phyloP scores from a whole-genome alignment of 2,113 vertebrate genomes.

The Genyomyrus donnyi region DNA sequence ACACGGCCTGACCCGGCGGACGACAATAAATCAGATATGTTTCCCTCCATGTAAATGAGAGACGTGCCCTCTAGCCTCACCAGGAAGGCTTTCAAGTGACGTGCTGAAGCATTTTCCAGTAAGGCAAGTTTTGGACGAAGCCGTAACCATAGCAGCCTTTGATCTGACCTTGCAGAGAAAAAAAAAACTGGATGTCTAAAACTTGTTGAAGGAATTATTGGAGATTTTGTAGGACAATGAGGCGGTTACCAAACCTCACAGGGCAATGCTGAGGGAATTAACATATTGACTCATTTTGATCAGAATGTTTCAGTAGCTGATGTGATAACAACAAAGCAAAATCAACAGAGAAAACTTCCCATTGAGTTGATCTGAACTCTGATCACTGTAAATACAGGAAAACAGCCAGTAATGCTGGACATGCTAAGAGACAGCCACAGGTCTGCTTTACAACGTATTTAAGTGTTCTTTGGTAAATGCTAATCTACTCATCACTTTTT shows the following conservation, averaged over 20 bases:
- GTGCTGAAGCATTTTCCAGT: neutral
- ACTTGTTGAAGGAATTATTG: neutral
- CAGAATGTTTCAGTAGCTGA: neutral
- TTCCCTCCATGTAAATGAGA: neutral
- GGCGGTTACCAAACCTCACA: neutral
- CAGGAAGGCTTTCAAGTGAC: neutral
- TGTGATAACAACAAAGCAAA: neutral
- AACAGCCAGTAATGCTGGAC: neutral
- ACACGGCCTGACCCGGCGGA: neutral
- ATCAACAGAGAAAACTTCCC: neutral
- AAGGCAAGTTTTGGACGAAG: neutral
- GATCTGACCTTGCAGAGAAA: neutral
- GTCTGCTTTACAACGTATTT: neutral
- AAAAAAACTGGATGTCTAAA: neutral
- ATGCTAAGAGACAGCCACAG: neutral
- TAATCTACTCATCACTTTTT: neutral
- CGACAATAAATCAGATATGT: neutral
- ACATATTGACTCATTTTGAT: neutral
- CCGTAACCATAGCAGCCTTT: neutral
- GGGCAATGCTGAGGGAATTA: neutral
- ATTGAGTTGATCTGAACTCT: neutral
- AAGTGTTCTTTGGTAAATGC: neutral
- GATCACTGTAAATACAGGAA: neutral
- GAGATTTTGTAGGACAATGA: neutral
- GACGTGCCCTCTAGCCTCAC: neutral